Percentiles rank a stretch among this genome's conserved stretches.
Conservation (phyloP, 2,113 vertebrate species). For the Spermophilus dauricus region DNA sequence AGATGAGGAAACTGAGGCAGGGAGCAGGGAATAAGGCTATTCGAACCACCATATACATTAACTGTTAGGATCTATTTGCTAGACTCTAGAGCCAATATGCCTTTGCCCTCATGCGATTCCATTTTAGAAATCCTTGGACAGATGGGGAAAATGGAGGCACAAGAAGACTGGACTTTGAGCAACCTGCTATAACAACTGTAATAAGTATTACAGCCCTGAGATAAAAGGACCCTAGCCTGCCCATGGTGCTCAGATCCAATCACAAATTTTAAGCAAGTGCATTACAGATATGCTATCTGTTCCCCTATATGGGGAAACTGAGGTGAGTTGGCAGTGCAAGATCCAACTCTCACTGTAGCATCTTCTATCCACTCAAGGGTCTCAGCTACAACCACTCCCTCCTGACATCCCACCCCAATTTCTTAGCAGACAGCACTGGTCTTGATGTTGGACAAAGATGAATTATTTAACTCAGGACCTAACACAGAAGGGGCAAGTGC, state of each 20-base stretch:
- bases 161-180: neutral
- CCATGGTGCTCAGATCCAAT: neutral
- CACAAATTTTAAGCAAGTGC: neutral
- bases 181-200: neutral
- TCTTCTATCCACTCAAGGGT: neutral
- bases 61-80: neutral
- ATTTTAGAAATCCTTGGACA: neutral
- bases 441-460: neutral
- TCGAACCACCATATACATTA: neutral
- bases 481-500: too few relatives aligned
- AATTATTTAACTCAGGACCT: too few relatives aligned
- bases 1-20: slow-evolving; percentile 16
- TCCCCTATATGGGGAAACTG: slow-evolving; percentile 8
- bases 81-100: neutral
- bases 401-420: neutral
- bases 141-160: neutral
- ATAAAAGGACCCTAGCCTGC: neutral
- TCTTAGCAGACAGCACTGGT: neutral
- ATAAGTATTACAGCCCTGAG: neutral
- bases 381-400: neutral
- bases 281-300: neutral
- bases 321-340: neutral
- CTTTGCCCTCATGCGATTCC: neutral
- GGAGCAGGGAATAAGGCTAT: neutral
- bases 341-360: neutral